Percentiles rank a stretch among this genome's conserved stretches.
phyloP scores from a whole-genome alignment of 37 sponge, comb jelly and placozoan genomes.

The Beroe ovata region DNA sequence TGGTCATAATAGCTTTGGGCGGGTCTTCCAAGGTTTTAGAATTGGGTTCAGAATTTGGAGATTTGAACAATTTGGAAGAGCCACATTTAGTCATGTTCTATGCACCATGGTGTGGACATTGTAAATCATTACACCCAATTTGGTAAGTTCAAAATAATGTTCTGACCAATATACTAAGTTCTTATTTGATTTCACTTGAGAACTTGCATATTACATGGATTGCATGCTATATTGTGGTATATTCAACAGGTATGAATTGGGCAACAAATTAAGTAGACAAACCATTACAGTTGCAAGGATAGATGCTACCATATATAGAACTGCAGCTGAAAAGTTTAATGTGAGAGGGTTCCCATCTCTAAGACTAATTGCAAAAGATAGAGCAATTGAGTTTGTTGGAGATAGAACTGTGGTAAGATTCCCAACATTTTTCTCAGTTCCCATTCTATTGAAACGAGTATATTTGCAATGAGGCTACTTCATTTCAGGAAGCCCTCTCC shows the following conservation, averaged over 20 bases:
- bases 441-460: too few species aligned
- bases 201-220: background rate
- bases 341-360: constrained; percentile 48
- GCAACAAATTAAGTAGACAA: constrained; percentile 19
- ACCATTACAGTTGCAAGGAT: constrained; percentile 38
- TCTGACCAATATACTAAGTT: too few species aligned
- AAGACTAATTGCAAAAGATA: constrained; percentile 43
- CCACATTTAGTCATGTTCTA: constrained; percentile 66
- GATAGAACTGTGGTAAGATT: constrained; percentile 46
- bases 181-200: background rate
- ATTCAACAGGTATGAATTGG: constrained; percentile 41
- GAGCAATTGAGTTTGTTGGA: constrained; percentile 16
- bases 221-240: background rate
- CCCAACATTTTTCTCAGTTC: too few species aligned
- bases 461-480: too few species aligned
- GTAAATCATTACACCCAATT: constrained; percentile 21
- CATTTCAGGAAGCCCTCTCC: constrained; percentile 29
- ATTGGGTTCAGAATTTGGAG: constrained; percentile 21
- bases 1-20: too few species aligned
- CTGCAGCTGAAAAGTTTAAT: constrained; percentile 36
- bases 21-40: constrained; percentile 23
- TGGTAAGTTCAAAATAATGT: background rate
- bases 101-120: constrained; percentile 66
- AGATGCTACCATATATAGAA: constrained; percentile 31
- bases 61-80: background rate